Base-by-base conservation (phyloP, 2,797 vertebrate species). In the Anguilla obscura region DNA sequence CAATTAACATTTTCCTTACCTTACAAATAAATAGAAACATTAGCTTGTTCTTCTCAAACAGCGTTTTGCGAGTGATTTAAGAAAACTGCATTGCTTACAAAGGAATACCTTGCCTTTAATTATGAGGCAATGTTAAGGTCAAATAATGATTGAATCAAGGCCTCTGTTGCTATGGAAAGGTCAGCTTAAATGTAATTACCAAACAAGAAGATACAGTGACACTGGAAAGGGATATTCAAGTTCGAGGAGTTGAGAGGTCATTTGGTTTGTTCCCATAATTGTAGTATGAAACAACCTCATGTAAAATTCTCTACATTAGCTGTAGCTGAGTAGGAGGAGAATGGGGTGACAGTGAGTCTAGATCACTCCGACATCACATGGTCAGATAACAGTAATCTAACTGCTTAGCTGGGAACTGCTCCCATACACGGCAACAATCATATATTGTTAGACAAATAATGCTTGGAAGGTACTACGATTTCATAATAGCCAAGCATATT, bases 111-210 rank as follows among this genome's bases (percentile, higher is more conserved):
- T 69, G 63, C 21, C 3, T 63, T 63, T 63, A 21, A n/a, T 69
- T 69, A 69, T 69, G n/a, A 69, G 30, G 27, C 27, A 16, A 36
- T 16, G 74, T 79, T 16, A 40, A 21, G 33, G 33, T 79, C 14
- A 79, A 79, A 40, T 79, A 36, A 16, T 40, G 74, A 79, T 79
- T 79, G 36, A 45, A 79, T 79, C 71, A 12, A 76, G 71, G 71
- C 71, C 12, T 36, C 71, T 6, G 18, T 79, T 24, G 6, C 45
- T 82, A 5, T 48, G 24, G 79, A 82, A 82, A 82, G 45, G 40
- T 50, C 79, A 82, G 45, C 40, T 50, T 24, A 21, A 50, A 82
- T 82, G 45, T 50, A 48, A n/a, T 50, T 82, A 48, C 21, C 24
- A n/a, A 45, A 82, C 45, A 48, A 82, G 45, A 50, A 82, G 21